A percentile compares a stretch with the other conserved stretches of the same genome.
phyloP scores from a whole-genome alignment of 2,113 vertebrate species.

The Cynoglossus semilaevis region DNA sequence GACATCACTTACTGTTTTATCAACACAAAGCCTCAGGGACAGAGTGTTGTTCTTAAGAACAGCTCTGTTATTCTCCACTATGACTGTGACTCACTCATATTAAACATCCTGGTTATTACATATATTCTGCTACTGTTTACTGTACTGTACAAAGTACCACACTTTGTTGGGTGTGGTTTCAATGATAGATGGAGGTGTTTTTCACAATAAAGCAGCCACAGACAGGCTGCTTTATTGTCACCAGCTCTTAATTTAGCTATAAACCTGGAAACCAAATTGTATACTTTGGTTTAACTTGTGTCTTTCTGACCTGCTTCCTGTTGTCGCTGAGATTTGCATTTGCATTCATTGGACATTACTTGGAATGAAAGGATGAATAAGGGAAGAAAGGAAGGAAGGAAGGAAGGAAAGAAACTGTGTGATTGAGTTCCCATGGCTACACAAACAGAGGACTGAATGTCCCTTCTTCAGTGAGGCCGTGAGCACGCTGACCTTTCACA shows the following conservation, averaged over 20 bases:
- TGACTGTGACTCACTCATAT: too few species aligned
- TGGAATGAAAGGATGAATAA: conserved; percentile 3
- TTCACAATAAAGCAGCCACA: too few species aligned
- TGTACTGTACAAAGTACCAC: too few species aligned
- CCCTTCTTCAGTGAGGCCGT: conserved; percentile 53
- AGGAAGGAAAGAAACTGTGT: conserved; percentile 53
- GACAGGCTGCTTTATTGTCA: conserved; percentile 2
- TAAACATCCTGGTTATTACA: too few species aligned
- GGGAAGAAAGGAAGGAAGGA: conserved; percentile 69
- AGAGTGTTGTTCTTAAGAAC: too few species aligned
- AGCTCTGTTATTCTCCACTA: too few species aligned
- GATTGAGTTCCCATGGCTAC: conserved; percentile 43
- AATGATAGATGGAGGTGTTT: neutral
- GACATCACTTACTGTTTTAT: too few species aligned
- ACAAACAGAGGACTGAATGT: conserved; percentile 59
- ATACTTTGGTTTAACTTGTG: neutral
- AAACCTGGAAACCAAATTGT: neutral
- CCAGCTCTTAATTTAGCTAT: neutral
- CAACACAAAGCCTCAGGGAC: too few species aligned
- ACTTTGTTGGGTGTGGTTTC: too few species aligned
- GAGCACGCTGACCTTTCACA: conserved; percentile 42
- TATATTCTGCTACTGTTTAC: too few species aligned
- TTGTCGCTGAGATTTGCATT: conserved; percentile 3
- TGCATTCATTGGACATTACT: conserved; percentile 28
- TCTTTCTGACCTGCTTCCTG: conserved; percentile 12